A percentile compares a stretch with the other conserved stretches of the same genome.
Conservation (phyloP, 2,113 vertebrate species). For the Bothrops jararaca region DNA sequence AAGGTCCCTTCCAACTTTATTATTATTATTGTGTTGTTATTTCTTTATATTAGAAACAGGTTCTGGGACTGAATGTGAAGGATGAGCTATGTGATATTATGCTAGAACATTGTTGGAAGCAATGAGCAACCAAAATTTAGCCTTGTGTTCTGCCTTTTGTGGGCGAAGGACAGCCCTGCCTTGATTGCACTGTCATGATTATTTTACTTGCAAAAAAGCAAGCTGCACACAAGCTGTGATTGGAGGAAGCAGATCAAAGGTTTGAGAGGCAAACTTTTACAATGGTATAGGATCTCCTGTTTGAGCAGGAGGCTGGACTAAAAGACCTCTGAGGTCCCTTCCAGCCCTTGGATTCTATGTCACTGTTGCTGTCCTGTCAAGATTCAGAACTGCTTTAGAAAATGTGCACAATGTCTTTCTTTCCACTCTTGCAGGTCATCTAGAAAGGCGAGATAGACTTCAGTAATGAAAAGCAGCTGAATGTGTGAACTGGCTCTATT, state of each 20-base stretch:
- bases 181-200: neutral
- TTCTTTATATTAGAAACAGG: constrained; percentile 9
- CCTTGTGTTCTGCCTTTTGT: too few relatives aligned
- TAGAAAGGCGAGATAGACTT: neutral
- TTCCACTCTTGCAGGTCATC: neutral
- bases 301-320: neutral
- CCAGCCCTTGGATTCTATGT: neutral
- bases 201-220: neutral
- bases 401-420: neutral
- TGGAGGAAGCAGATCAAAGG: neutral
- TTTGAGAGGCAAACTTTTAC: neutral
- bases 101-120: neutral
- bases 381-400: neutral
- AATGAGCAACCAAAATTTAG: neutral
- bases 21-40: too few relatives aligned
- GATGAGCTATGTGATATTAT: neutral
- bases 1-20: too few relatives aligned
- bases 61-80: neutral
- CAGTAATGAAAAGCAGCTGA: neutral
- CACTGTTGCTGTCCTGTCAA: neutral
- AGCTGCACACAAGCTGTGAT: neutral
- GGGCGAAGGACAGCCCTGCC: neutral
- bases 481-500: neutral
- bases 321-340: neutral
- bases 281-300: neutral